A percentile compares a stretch with the other conserved stretches of the same genome.
phyloP scores from a whole-genome alignment of 2,888 invertebrate genomes.

The Apotomis turbidana region DNA sequence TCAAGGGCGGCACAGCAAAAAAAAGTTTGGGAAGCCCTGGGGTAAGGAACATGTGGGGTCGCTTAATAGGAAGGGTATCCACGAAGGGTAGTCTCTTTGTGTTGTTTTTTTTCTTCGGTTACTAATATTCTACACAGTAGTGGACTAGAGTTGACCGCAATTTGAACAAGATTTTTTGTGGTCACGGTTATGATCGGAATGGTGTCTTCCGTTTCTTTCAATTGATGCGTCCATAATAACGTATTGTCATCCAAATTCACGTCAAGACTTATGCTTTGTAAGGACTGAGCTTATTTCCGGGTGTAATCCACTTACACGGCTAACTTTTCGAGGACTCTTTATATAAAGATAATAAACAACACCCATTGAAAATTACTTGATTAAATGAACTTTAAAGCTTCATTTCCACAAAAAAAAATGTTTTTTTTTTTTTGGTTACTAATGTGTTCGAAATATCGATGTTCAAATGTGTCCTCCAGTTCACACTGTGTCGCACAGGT shows the following conservation, averaged over 20 bases:
- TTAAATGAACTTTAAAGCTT: background rate
- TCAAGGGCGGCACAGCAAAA: conserved; percentile 20
- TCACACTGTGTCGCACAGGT: no score
- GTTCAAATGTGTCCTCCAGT: no score
- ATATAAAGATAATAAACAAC: background rate
- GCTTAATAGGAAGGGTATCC: no score
- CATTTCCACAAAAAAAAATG: background rate
- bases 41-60: no score
- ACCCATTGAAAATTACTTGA: background rate
- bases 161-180: no score
- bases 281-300: conserved; percentile 45
- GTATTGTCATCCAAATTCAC: conserved; percentile 71
- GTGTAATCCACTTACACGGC: background rate
- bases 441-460: no score
- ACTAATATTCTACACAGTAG: no score
- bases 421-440: no score
- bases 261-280: conserved; percentile 67
- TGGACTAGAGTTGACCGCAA: no score
- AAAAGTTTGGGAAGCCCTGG: conserved; percentile 9
- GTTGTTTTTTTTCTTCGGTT: no score
- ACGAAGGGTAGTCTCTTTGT: no score
- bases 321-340: background rate
- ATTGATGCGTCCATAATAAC: conserved; percentile 69
- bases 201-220: conserved; percentile 72
- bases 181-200: no score